A percentile compares a stretch with the other conserved stretches of the same genome.
These are phyloP conservation scores for Drosophila nannoptera DNA, from an alignment of 1,140 invertebrate species.

Conservation along the genomic window DNA sequence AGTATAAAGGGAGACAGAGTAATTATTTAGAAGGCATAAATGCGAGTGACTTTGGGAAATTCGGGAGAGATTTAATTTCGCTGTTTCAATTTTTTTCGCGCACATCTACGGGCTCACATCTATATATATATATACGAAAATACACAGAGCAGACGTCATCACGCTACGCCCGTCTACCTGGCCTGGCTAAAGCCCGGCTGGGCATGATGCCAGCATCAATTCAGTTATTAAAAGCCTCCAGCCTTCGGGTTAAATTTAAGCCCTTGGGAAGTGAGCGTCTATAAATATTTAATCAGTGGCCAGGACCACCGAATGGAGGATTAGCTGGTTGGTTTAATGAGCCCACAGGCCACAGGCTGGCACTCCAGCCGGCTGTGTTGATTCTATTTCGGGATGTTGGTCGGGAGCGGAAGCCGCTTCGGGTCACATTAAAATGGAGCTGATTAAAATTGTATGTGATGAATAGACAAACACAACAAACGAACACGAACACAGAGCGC, in stretches of 20 bases:
- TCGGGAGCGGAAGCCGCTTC: slow-evolving; percentile 12
- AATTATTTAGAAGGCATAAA: too few relatives aligned
- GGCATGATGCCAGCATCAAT: too few relatives aligned
- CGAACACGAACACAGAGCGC: neutral
- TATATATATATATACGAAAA: too few relatives aligned
- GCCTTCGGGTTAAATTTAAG: slow-evolving; percentile 3
- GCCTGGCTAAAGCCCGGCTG: too few relatives aligned
- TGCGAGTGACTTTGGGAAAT: too few relatives aligned
- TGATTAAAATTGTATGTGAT: slow-evolving; percentile 63
- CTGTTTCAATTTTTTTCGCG: too few relatives aligned
- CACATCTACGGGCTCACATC: too few relatives aligned
- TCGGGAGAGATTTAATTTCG: too few relatives aligned
- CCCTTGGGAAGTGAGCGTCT: neutral
- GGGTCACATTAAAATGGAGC: slow-evolving; percentile 55
- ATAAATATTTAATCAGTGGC: slow-evolving; percentile 41
- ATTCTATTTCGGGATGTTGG: slow-evolving; percentile 17
- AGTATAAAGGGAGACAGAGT: too few relatives aligned
- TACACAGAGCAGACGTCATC: too few relatives aligned
- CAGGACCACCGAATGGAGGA: neutral
- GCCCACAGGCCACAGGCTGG: neutral
- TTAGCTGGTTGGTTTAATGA: slow-evolving; percentile 44
- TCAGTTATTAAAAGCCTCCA: neutral
- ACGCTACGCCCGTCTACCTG: too few relatives aligned
- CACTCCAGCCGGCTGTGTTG: slow-evolving; percentile 14
- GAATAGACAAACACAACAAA: slow-evolving; percentile 16